Evolutionary conservation across 2,113 vertebrate species (phyloP), one percentile per base, ranked within the genome.

Genomic region (Istiophorus platypterus): DNA sequence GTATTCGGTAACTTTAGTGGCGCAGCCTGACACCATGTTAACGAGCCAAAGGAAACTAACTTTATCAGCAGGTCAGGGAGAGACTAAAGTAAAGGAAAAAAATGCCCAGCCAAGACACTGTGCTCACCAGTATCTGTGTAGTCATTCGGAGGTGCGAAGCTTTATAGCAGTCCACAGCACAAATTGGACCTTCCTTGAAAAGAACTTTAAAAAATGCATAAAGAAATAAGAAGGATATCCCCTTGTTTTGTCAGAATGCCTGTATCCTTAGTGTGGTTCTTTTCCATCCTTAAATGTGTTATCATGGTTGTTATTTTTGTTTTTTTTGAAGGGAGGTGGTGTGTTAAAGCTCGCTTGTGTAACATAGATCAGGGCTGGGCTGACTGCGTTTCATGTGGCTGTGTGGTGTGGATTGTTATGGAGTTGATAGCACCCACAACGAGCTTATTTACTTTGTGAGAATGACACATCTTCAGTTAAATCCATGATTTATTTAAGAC

Each of bases 121-220:
- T 95, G 94, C 82, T 94, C 73, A 91, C 88, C 90, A 88, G 92
- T 88, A 87, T 92, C 56, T 91, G 81, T 92, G 84, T 88, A 88
- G 90, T 90, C 24, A 54, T 81, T 71, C 45, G 9, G 75, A 91
- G 84, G 88, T 91, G 89, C 90, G 89, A 91, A 92, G 90, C 91
- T 94, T 93, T 90, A 94, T 26, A 87, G 72, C 71, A 72, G 76
- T 91, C 89, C 86, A 90, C 89, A 93, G 94, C 94, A 95, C 93
- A 94, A 94, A 91, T 81, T 71, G 79, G 85, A 86, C 87, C 69
- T 77, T 91, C 59, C 18, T 49, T 51, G 58, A 88, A 84, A 84
- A 80, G 63, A 77, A 88, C 69, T 79, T 77, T n/a, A 62, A 74
- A 82, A 82, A 80, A 84, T 78, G 78, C 70, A 77, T 80, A 76